A percentile compares a stretch with the other conserved stretches of the same genome.
Conservation (phyloP, 2,888 invertebrate genomes). For the Ligdia adustata region DNA sequence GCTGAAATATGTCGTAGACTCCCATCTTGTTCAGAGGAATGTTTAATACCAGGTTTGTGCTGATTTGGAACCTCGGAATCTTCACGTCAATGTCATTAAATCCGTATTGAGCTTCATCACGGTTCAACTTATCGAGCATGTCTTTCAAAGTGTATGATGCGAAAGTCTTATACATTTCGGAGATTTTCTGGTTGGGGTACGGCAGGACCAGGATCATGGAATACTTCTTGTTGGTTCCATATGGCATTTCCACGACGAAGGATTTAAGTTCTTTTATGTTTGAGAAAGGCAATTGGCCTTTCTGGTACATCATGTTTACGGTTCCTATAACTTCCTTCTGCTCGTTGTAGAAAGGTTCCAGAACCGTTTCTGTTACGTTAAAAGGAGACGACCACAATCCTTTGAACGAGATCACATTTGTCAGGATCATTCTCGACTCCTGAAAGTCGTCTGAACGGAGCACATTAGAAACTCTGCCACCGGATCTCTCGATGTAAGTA, state of each 20-base stretch:
- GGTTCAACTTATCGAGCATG: constrained; percentile 75
- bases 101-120: constrained; percentile 74
- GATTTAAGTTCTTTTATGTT: constrained; percentile 81
- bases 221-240: constrained; percentile 80
- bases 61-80: constrained; percentile 85
- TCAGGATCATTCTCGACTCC: constrained; percentile 86
- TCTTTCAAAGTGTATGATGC: constrained; percentile 69
- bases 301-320: constrained; percentile 90
- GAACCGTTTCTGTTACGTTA: constrained; percentile 80
- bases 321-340: constrained; percentile 74
- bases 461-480: constrained; percentile 69
- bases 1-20: constrained; percentile 86
- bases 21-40: constrained; percentile 86
- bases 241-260: constrained; percentile 87
- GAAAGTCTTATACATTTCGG: constrained; percentile 81
- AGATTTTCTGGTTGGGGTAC: constrained; percentile 74
- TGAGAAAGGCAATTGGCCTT: constrained; percentile 83
- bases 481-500: constrained; percentile 64
- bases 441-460: constrained; percentile 77
- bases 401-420: constrained; percentile 89
- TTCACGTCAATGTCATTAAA: constrained; percentile 86
- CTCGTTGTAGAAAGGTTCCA: constrained; percentile 85
- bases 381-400: constrained; percentile 88
- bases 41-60: constrained; percentile 85
- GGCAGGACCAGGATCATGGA: constrained; percentile 88